A percentile compares a stretch with the other conserved stretches of the same genome.
phyloP scores from a whole-genome alignment of 2,113 vertebrate species.

The Harpagus bidentatus region DNA sequence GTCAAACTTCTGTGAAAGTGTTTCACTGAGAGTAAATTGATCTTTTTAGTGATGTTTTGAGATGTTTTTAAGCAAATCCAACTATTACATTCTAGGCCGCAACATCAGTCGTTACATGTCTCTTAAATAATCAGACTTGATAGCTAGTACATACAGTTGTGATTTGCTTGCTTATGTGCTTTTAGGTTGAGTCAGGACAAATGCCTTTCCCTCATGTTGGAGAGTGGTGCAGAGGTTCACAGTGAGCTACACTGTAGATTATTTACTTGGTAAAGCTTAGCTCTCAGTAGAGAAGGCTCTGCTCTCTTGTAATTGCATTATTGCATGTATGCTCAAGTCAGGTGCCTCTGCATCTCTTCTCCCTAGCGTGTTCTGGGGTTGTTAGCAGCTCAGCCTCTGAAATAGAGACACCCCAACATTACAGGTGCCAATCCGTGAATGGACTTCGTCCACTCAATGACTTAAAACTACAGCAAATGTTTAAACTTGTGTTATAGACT shows the following conservation, averaged over 20 bases:
- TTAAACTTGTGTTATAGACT: not conserved
- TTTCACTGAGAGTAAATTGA: not conserved
- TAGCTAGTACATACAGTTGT: not conserved
- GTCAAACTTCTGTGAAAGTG: not conserved
- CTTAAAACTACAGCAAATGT: not conserved
- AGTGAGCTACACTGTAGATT: no score
- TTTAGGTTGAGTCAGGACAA: not conserved
- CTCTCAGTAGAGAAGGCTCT: not conserved
- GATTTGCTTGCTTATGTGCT: not conserved
- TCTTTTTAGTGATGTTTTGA: not conserved
- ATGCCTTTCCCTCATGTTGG: not conserved
- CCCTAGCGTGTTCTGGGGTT: not conserved
- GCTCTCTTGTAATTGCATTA: not conserved
- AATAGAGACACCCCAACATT: not conserved
- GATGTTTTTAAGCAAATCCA: not conserved
- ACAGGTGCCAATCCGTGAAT: not conserved
- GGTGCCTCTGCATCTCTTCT: not conserved
- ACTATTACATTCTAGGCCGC: not conserved
- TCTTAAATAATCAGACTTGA: not conserved
- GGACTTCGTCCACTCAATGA: not conserved
- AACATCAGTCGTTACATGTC: not conserved
- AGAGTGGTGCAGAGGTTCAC: not conserved
- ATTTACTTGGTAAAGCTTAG: not conserved
- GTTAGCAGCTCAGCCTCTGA: not conserved
- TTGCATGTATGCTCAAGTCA: accelerated